Conservation (phyloP, 2,113 vertebrate species). For the Leucoraja erinaceus region DNA sequence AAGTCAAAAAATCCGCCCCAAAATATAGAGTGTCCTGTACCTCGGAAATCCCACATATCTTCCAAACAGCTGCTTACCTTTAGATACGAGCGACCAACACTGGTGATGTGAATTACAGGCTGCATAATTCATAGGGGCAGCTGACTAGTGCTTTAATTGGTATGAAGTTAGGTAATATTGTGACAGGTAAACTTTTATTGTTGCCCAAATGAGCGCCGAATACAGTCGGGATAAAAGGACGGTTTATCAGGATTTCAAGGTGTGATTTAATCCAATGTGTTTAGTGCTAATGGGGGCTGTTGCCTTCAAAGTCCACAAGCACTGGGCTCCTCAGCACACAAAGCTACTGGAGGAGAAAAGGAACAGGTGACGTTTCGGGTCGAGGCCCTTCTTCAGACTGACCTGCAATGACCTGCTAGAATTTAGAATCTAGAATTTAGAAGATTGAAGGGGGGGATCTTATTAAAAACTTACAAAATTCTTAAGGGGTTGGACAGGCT, state of each 20-base stretch:
- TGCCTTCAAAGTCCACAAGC: slow-evolving; percentile 14
- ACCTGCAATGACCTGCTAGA: too few species aligned
- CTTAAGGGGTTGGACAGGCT: too few species aligned
- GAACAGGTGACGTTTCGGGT: too few species aligned
- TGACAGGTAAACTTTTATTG: slow-evolving; percentile 33
- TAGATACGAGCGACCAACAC: not conserved
- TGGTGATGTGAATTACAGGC: not conserved
- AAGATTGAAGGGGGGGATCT: too few species aligned
- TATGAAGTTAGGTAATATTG: slow-evolving; percentile 33
- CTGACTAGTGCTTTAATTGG: slow-evolving; percentile 24
- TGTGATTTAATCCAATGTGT: slow-evolving; percentile 29
- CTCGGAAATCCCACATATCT: not conserved
- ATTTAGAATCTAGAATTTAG: too few species aligned
- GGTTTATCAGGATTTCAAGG: slow-evolving; percentile 25
- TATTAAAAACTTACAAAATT: too few species aligned
- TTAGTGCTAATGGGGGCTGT: slow-evolving; percentile 1
- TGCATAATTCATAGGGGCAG: slow-evolving; percentile 28
- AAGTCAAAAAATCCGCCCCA: not conserved
- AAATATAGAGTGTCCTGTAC: not conserved
- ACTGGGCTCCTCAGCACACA: too few species aligned
- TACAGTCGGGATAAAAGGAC: slow-evolving; percentile 6
- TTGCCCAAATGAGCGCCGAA: slow-evolving; percentile 15
- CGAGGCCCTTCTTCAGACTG: too few species aligned
- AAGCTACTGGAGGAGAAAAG: too few species aligned
- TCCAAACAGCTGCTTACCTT: not conserved